Conservation (phyloP, 92 coral and sea anemone species). For the Actinostola sp. region DNA sequence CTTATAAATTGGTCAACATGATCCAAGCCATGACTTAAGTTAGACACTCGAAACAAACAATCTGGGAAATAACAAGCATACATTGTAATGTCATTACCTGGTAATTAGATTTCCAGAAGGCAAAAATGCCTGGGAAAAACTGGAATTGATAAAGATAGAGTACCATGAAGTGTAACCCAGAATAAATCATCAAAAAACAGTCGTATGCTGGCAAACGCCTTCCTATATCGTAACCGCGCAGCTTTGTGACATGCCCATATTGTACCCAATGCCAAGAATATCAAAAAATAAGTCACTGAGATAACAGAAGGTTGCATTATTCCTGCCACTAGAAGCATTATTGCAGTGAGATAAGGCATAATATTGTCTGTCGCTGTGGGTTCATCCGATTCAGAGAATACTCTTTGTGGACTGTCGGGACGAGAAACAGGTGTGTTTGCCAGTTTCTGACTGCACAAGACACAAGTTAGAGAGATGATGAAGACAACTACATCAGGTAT, state of each 20-base stretch:
- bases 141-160: constrained; percentile 93
- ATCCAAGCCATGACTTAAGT: no score
- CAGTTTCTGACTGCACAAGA: constrained; percentile 73
- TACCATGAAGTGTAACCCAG: constrained; percentile 74
- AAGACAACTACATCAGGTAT: constrained; percentile 84
- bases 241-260: constrained; percentile 94
- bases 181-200: constrained; percentile 88
- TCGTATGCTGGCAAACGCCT: constrained; percentile 74
- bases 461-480: constrained; percentile 73
- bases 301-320: constrained; percentile 85
- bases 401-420: constrained; percentile 48
- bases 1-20: no score
- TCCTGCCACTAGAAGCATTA: constrained; percentile 86
- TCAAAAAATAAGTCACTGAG: constrained; percentile 81
- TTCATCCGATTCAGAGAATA: constrained; percentile 26
- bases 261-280: constrained; percentile 83
- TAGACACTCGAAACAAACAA: no score
- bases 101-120: constrained; percentile 82
- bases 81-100: no score
- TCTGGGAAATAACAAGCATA: no score
- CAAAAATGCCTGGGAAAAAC: constrained; percentile 78
- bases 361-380: constrained; percentile 71
- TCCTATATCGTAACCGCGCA: constrained; percentile 56
- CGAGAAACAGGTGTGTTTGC: constrained; percentile 56
- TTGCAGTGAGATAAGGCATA: constrained; percentile 82